phyloP scores from a whole-genome alignment of 2,113 vertebrate species.

The Lanius collurio region DNA sequence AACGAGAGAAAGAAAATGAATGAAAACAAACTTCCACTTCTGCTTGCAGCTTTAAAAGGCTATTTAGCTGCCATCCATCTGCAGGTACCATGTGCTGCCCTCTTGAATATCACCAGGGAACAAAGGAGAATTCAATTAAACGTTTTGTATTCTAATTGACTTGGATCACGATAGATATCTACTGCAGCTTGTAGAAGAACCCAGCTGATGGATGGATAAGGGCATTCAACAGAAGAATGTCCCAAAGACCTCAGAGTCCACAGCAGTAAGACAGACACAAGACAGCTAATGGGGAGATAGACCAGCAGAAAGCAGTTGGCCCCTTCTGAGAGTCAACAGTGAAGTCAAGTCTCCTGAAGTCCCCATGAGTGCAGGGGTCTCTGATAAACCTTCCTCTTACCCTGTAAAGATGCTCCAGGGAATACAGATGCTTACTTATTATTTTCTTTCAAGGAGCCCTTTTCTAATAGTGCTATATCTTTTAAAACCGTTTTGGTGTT shows the following conservation, averaged over 20 bases:
- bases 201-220: neutral
- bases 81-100: slow-evolving; percentile 56
- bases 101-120: slow-evolving; percentile 52
- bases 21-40: slow-evolving; percentile 75
- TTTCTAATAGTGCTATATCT: neutral
- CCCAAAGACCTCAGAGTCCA: neutral
- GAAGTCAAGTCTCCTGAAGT: neutral
- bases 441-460: neutral
- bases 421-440: neutral
- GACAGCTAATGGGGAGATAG: neutral
- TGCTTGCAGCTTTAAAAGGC: slow-evolving; percentile 69
- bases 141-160: neutral
- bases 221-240: neutral
- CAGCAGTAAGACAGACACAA: neutral
- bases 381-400: neutral
- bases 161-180: neutral
- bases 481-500: neutral
- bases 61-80: slow-evolving; percentile 64
- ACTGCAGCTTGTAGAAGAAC: neutral
- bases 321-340: neutral
- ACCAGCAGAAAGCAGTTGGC: neutral
- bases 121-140: slow-evolving; percentile 42
- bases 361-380: neutral
- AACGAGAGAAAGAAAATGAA: slow-evolving; percentile 66
- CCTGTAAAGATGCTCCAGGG: neutral